phyloP scores from a whole-genome alignment of 2,113 vertebrate genomes.

The Colius striatus region DNA sequence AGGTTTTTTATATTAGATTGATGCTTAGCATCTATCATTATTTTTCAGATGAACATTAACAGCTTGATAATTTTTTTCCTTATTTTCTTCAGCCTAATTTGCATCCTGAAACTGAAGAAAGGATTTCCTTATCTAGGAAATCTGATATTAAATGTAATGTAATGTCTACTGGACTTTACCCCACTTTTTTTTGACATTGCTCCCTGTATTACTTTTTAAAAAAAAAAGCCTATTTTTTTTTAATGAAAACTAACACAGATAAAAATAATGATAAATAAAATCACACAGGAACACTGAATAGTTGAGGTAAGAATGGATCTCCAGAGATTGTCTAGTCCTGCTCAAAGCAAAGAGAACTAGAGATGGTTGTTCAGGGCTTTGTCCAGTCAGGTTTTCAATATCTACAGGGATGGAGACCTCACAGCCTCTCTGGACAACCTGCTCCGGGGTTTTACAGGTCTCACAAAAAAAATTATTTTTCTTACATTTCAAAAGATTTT shows the following conservation, averaged over 20 bases:
- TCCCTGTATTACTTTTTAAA: neutral
- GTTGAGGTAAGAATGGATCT: neutral
- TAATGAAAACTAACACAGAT: neutral
- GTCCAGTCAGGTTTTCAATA: neutral
- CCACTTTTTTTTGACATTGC: neutral
- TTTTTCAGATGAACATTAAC: neutral
- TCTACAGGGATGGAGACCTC: neutral
- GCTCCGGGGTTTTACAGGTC: neutral
- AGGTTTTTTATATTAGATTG: constrained; percentile 66
- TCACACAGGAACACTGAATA: neutral
- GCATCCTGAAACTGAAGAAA: neutral
- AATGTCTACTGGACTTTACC: neutral
- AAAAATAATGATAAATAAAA: neutral
- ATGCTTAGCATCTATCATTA: neutral
- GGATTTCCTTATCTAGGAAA: neutral
- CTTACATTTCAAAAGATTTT: neutral
- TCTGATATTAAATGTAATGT: neutral
- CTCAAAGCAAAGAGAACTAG: neutral
- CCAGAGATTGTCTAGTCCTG: neutral
- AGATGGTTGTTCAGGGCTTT: neutral
- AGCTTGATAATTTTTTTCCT: neutral
- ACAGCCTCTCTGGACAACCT: neutral
- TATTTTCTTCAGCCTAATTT: neutral
- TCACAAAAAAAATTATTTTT: neutral
- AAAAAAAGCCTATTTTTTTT: neutral